Evolutionary conservation across 92 coral and sea anemone species (phyloP).

Genomic region (Metridium senile): DNA sequence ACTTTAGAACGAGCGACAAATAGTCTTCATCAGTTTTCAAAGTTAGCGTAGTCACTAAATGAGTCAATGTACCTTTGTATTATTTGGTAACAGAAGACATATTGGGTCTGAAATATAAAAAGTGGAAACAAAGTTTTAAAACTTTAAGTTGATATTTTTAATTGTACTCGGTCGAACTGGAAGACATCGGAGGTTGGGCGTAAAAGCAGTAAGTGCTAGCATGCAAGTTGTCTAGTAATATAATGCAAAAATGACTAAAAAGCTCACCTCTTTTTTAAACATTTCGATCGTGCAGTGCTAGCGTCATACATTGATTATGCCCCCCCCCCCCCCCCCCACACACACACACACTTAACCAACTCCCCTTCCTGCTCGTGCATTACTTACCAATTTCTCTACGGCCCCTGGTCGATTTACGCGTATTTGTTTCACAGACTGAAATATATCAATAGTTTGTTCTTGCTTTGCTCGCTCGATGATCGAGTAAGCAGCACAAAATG

Average conservation of each 20-base stretch:
- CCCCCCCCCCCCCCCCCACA: background rate
- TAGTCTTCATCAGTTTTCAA: background rate
- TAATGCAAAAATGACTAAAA: too few relatives aligned
- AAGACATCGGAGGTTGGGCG: too few relatives aligned
- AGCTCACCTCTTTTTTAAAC: too few relatives aligned
- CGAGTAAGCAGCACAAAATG: slow-evolving; percentile 63
- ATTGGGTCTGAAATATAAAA: slow-evolving; percentile 33
- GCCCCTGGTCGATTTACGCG: slow-evolving; percentile 64
- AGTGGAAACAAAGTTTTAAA: background rate
- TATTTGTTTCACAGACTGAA: slow-evolving; percentile 50
- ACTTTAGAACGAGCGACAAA: background rate
- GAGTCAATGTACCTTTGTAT: slow-evolving; percentile 56
- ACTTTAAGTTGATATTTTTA: too few relatives aligned
- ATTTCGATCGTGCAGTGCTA: too few relatives aligned
- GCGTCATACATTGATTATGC: background rate
- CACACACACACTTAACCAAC: background rate
- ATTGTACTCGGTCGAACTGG: too few relatives aligned
- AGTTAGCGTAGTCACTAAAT: slow-evolving; percentile 48
- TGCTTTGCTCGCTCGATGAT: slow-evolving; percentile 60
- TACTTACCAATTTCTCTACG: slow-evolving; percentile 61
- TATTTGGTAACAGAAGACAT: slow-evolving; percentile 52
- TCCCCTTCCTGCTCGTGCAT: background rate
- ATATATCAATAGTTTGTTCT: slow-evolving; percentile 69
- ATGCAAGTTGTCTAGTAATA: background rate
- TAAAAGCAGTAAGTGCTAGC: too few relatives aligned